Evolutionary conservation across 1,140 invertebrate genomes (phyloP).

Genomic region (Sitobion miscanthi): DNA sequence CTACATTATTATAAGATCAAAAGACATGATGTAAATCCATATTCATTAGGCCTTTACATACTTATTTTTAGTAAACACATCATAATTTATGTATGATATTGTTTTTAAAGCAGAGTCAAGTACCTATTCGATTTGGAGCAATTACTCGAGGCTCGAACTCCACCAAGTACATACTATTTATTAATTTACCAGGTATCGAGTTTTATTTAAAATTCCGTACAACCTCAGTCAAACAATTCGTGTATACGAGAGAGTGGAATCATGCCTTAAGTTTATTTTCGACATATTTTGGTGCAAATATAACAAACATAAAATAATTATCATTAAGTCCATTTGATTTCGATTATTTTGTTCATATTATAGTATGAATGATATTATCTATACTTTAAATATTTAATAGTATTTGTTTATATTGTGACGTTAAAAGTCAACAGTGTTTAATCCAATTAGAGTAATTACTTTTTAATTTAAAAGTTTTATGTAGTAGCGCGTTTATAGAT

Average conservation of each 20-base stretch:
- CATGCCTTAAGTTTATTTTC: neutral
- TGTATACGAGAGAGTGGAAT: neutral
- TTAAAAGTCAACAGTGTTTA: neutral
- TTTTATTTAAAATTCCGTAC: neutral
- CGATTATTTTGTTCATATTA: neutral
- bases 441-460: neutral
- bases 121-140: neutral
- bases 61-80: neutral
- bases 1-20: neutral
- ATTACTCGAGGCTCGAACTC: neutral
- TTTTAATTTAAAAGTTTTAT: slow-evolving; percentile 9
- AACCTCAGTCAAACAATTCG: neutral
- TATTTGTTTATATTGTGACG: neutral
- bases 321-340: neutral
- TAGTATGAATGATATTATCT: neutral
- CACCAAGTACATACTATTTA: neutral
- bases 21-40: neutral
- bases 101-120: neutral
- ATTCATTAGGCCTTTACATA: neutral
- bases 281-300: neutral
- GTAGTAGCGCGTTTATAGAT: neutral
- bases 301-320: too few relatives aligned
- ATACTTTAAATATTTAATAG: neutral
- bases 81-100: neutral
- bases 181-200: neutral